phyloP scores from a whole-genome alignment of 2,888 invertebrate genomes.

The Nephrotoma flavescens region DNA sequence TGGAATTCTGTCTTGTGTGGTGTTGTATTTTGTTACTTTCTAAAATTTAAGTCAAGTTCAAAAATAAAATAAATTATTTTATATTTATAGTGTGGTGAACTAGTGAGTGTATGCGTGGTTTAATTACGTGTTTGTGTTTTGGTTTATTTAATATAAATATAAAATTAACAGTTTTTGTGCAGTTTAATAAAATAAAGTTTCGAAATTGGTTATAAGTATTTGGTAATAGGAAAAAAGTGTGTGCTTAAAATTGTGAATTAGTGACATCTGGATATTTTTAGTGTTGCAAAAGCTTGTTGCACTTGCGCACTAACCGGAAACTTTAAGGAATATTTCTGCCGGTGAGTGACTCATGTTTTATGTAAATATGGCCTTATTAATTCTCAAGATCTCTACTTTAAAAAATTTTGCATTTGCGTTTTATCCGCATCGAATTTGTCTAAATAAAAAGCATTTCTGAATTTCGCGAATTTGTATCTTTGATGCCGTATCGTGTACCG shows the following conservation, averaged over 20 bases:
- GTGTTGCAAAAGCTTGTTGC: background rate
- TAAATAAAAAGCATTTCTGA: too few species aligned
- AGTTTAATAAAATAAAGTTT: background rate
- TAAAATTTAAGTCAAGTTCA: background rate
- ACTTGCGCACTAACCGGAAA: background rate
- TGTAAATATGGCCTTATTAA: too few species aligned
- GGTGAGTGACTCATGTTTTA: background rate
- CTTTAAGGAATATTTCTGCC: background rate
- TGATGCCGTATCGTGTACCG: too few species aligned
- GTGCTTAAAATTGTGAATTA: background rate
- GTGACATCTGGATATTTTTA: background rate
- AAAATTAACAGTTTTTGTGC: background rate
- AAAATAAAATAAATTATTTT: background rate
- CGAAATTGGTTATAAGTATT: background rate
- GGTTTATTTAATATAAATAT: background rate
- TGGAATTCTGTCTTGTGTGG: background rate
- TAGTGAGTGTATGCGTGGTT: background rate
- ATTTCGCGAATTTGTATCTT: too few species aligned
- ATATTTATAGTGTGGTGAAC: background rate
- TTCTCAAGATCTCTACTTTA: too few species aligned
- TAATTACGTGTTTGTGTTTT: background rate
- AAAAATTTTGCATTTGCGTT: too few species aligned
- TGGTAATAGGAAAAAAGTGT: background rate
- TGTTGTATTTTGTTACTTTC: background rate
- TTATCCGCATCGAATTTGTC: too few species aligned